Conservation (phyloP, 2,888 invertebrate species). For the Bembecia ichneumoniformis region DNA sequence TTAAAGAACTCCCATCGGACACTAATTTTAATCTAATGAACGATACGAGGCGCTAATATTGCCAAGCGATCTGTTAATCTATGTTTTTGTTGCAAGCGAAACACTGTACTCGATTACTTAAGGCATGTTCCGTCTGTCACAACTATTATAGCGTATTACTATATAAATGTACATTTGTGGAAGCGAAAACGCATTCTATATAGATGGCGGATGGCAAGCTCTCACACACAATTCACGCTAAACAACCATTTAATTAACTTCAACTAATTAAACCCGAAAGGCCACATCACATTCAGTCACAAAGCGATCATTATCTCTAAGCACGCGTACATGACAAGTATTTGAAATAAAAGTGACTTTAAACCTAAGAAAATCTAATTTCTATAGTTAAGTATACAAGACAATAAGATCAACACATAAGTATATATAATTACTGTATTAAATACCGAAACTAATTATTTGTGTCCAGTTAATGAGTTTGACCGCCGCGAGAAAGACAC, state of each 20-base stretch:
- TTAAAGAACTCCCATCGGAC: conserved; percentile 21
- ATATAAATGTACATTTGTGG: conserved; percentile 29
- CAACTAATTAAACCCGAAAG: conserved; percentile 53
- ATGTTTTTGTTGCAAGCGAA: no score
- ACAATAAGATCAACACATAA: conserved; percentile 27
- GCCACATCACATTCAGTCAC: conserved; percentile 73
- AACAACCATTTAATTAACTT: conserved; percentile 36
- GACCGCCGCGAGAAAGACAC: conserved; percentile 47
- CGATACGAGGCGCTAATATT: conserved; percentile 27
- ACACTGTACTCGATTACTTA: conserved; percentile 7
- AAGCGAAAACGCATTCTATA: conserved; percentile 50
- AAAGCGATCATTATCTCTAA: conserved; percentile 42
- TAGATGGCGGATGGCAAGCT: conserved; percentile 55
- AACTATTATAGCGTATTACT: no score
- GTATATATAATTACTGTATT: conserved; percentile 46
- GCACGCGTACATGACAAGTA: no score
- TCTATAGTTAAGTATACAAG: no score
- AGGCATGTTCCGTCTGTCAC: conserved; percentile 30
- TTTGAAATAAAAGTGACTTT: conserved; percentile 1
- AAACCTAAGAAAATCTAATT: no score
- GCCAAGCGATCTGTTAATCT: conserved; percentile 1
- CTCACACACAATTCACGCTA: conserved; percentile 54
- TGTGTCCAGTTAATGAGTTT: conserved; percentile 37
- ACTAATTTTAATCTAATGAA: conserved; percentile 8
- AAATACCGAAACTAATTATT: conserved; percentile 39